Evolutionary conservation across 2,888 invertebrate species (phyloP).

Genomic region (Anoncus sp.): DNA sequence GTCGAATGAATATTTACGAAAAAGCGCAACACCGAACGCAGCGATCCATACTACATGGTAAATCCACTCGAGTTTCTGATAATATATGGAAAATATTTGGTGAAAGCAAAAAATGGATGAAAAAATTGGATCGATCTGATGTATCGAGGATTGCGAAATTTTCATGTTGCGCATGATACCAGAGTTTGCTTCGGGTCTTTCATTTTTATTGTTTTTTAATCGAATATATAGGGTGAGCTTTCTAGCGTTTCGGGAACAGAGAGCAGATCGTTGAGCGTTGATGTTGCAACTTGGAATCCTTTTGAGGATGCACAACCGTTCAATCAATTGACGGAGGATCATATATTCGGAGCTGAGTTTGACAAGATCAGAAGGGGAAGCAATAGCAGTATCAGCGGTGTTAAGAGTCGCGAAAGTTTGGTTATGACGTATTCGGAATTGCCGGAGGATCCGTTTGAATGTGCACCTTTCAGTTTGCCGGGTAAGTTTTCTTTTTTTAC

Average conservation of each 20-base stretch:
- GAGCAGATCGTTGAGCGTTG: conserved; percentile 84
- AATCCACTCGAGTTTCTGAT: neutral
- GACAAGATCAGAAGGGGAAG: conserved; percentile 92
- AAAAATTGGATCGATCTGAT: neutral
- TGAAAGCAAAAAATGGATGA: too few species aligned
- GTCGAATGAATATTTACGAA: conserved; percentile 2
- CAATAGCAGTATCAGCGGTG: conserved; percentile 90
- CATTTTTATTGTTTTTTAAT: conserved; percentile 11
- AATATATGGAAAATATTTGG: neutral
- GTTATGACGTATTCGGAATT: conserved; percentile 87
- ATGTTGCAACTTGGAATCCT: conserved; percentile 92
- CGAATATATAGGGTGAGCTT: conserved; percentile 80
- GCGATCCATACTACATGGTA: neutral
- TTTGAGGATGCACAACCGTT: conserved; percentile 90
- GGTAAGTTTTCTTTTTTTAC: conserved; percentile 84
- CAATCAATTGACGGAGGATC: conserved; percentile 91
- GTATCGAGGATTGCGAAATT: neutral
- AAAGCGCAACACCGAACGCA: neutral
- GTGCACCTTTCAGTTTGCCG: conserved; percentile 92
- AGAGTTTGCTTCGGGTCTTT: neutral
- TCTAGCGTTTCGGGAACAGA: conserved; percentile 79
- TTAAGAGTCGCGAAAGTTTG: conserved; percentile 88
- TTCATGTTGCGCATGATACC: neutral
- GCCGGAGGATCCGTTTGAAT: conserved; percentile 91
- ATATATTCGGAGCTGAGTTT: conserved; percentile 93